A percentile compares a stretch with the other conserved stretches of the same genome.
These are phyloP conservation scores for Parascotia fuliginaria DNA, from an alignment of 2,888 invertebrate species.

Conservation along the genomic window DNA sequence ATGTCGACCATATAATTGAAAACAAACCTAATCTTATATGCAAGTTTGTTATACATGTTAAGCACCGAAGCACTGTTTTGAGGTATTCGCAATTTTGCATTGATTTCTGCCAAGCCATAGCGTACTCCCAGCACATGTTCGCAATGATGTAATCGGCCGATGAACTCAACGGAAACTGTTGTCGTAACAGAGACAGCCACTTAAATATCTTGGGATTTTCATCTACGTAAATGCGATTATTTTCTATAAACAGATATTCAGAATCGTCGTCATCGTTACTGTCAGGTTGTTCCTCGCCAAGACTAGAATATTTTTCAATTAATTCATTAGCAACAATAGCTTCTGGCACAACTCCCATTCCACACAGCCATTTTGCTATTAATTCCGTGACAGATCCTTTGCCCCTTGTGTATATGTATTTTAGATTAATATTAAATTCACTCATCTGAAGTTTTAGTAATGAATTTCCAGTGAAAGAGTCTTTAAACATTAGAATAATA, in stretches of 20 bases:
- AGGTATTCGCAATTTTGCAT: constrained; percentile 88
- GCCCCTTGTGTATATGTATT: constrained; percentile 87
- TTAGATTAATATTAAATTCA: constrained; percentile 87
- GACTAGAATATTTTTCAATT: constrained; percentile 53
- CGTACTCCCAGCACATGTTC: constrained; percentile 97
- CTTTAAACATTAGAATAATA: constrained; percentile 87
- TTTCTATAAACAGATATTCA: constrained; percentile 65
- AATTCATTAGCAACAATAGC: constrained; percentile 85
- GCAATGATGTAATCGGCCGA: constrained; percentile 91
- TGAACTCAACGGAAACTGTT: constrained; percentile 95
- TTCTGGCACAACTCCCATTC: constrained; percentile 89
- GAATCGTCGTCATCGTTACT: constrained; percentile 57
- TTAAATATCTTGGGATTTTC: constrained; percentile 85
- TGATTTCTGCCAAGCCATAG: constrained; percentile 94
- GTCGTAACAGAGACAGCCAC: constrained; percentile 87
- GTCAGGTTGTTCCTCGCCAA: constrained; percentile 39
- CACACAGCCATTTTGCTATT: constrained; percentile 94
- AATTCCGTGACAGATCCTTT: constrained; percentile 95
- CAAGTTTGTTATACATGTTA: constrained; percentile 88
- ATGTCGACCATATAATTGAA: constrained; percentile 95
- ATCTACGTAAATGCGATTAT: constrained; percentile 65
- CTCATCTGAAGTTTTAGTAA: constrained; percentile 85
- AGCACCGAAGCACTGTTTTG: constrained; percentile 89
- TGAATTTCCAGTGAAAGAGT: constrained; percentile 63
- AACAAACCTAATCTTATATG: constrained; percentile 92